These are phyloP conservation scores for Thunnus thynnus DNA, from an alignment of 2,113 vertebrate genomes.

Conservation along the genomic window DNA sequence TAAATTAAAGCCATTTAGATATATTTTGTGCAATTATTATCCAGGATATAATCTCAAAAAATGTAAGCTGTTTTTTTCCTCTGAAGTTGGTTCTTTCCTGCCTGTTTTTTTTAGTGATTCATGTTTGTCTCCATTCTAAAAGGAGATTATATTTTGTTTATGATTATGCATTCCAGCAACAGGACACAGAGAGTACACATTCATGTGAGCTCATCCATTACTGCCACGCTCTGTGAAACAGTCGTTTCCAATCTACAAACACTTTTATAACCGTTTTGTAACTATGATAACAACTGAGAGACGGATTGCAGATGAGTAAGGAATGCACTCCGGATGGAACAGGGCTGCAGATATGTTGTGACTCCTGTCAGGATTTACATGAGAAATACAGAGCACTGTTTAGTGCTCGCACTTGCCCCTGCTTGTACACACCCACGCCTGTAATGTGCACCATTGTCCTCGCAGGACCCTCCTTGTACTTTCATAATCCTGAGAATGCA, in stretches of 20 bases:
- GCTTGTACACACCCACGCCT: constrained; percentile 69
- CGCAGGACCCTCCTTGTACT: constrained; percentile 15
- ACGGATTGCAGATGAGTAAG: constrained; percentile 55
- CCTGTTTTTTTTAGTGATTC: neutral
- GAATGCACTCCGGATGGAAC: constrained; percentile 50
- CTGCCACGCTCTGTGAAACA: neutral
- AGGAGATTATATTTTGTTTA: constrained; percentile 40
- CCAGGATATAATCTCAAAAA: constrained; percentile 17
- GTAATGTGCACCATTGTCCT: constrained; percentile 36
- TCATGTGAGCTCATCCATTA: constrained; percentile 8
- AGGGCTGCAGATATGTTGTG: neutral
- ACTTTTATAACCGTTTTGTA: constrained; percentile 7
- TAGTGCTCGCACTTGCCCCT: constrained; percentile 66
- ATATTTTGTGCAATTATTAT: neutral
- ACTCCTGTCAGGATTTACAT: constrained; percentile 3
- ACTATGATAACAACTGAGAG: constrained; percentile 10
- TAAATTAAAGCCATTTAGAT: constrained; percentile 78
- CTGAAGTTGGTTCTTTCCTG: no score
- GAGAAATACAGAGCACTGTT: constrained; percentile 42
- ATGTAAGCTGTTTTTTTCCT: constrained; percentile 12
- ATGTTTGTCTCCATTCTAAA: neutral
- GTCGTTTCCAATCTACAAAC: constrained; percentile 12
- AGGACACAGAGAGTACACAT: constrained; percentile 21
- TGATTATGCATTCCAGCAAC: constrained; percentile 27
- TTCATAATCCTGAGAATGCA: constrained; percentile 45